Conservation (phyloP, 2,888 invertebrate species). For the Euzophera pinguis region DNA sequence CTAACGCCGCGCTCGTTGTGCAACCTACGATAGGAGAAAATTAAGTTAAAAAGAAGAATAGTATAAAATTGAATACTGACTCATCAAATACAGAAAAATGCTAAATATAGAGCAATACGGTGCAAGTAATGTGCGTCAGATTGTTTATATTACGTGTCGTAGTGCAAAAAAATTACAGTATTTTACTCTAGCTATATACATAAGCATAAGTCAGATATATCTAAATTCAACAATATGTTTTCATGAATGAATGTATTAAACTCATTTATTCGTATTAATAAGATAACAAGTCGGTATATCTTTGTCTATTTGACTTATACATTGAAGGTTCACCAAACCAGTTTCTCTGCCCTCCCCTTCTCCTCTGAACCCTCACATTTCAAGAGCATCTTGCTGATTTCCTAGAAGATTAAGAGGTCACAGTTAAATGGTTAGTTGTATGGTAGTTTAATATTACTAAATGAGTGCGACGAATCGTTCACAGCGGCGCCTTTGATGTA, state of each 20-base stretch:
- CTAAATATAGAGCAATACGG: no score
- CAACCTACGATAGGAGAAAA: no score
- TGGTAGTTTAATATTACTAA: constrained; percentile 56
- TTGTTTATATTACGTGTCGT: no score
- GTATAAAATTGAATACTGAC: no score
- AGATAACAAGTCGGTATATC: constrained; percentile 64
- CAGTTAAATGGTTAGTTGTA: constrained; percentile 33
- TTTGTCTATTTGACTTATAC: constrained; percentile 67
- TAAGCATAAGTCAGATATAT: no score
- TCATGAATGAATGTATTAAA: constrained; percentile 17
- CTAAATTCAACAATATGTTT: background rate
- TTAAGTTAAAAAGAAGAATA: no score
- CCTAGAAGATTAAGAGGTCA: constrained; percentile 27
- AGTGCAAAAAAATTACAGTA: no score
- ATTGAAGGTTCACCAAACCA: constrained; percentile 32
- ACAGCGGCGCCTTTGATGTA: constrained; percentile 63
- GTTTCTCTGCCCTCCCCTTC: constrained; percentile 16
- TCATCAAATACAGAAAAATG: no score
- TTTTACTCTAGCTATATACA: no score
- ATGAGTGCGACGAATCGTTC: constrained; percentile 75
- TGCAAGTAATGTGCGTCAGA: no score
- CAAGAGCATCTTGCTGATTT: background rate
- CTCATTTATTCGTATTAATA: constrained; percentile 43
- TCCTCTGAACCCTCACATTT: background rate
- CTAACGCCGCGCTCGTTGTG: no score